A percentile compares a stretch with the other conserved stretches of the same genome.
phyloP scores from a whole-genome alignment of 1,140 invertebrate species.

The Hestina assimilis region DNA sequence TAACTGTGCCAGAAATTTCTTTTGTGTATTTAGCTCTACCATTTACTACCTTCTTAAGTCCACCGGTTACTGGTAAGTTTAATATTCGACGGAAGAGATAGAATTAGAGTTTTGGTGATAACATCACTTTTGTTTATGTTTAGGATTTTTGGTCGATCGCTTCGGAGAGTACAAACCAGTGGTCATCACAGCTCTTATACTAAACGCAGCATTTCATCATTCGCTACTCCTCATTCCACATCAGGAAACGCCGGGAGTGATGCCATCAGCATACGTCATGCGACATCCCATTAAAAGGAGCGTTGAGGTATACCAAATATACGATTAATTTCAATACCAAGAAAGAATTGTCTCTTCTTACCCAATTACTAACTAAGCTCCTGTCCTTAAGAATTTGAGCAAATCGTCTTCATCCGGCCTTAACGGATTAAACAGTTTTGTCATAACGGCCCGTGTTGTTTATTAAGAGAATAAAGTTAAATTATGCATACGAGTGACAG shows the following conservation, averaged over 20 bases:
- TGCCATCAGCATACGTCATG: conserved; percentile 85
- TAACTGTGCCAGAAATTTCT: conserved; percentile 90
- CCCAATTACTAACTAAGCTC: conserved; percentile 52
- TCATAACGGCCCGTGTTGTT: conserved; percentile 64
- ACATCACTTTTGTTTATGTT: conserved; percentile 41
- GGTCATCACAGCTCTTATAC: conserved; percentile 84
- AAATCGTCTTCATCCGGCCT: conserved; percentile 76
- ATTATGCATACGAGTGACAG: conserved; percentile 52
- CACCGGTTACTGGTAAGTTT: conserved; percentile 85
- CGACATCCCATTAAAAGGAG: conserved; percentile 82
- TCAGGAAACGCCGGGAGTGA: conserved; percentile 84
- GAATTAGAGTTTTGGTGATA: conserved; percentile 2
- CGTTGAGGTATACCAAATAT: conserved; percentile 62
- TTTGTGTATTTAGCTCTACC: conserved; percentile 90
- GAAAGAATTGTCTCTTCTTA: conserved; percentile 35
- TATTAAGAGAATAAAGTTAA: conserved; percentile 61
- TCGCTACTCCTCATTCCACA: conserved; percentile 85
- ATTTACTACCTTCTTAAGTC: conserved; percentile 88
- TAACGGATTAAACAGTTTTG: conserved; percentile 72
- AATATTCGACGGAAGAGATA: conserved; percentile 1
- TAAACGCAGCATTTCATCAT: conserved; percentile 86
- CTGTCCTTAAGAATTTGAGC: conserved; percentile 76
- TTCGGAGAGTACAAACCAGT: conserved; percentile 90
- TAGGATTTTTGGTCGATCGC: conserved; percentile 89
- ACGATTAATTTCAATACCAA: not conserved